Base-by-base conservation (phyloP, 2,113 vertebrate genomes). In the Dolichallabes microphthalmus region DNA sequence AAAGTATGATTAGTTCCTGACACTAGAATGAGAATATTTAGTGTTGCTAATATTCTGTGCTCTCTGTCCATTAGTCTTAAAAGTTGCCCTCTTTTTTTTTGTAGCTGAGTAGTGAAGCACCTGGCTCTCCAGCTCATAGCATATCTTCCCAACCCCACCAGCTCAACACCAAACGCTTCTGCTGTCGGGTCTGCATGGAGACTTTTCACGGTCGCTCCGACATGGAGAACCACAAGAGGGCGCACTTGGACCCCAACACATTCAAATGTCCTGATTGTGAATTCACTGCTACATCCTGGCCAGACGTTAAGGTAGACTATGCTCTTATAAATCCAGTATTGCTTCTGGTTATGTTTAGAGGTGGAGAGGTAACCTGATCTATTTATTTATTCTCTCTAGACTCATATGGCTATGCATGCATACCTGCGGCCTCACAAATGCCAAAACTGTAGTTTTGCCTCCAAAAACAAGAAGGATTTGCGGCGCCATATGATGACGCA, bases 171-270 rank as follows among this genome's bases (percentile, higher is more conserved):
- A 99, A 99, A 92, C 96, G 96, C 89, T 99, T 99, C 93, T 99
- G 97, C 89, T 99, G 98, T 88, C 96, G 96, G 88, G 96, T 99
- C 91, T 99, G 98, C 92, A 95, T 96, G 27, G 97, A 97, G 90
- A 93, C 97, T 85, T 99, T 99, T 85, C 94, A 95, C 0, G 96
- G 98, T 74, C 96, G 98, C 80, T 98, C 98, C 0, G 97, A 99
- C 90, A 98, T 99, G 98, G 98, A 99, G 90, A 98, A 96, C 93
- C 98, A 99, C 95, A 99, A 98, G 93, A 96, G 96, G 94, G 97
- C 98, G 84, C 98, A 99, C 52, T 77, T 96, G 8, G 97, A 97
- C 89, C 92, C 96, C 25, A 94, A 91, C 90, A 95, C 96, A 22
- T 99, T 99, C 93, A 99, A 98, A 92, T 99, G 98, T 89, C 97